phyloP scores from a whole-genome alignment of 1,140 invertebrate species.

The Leptoteleia sp. region DNA sequence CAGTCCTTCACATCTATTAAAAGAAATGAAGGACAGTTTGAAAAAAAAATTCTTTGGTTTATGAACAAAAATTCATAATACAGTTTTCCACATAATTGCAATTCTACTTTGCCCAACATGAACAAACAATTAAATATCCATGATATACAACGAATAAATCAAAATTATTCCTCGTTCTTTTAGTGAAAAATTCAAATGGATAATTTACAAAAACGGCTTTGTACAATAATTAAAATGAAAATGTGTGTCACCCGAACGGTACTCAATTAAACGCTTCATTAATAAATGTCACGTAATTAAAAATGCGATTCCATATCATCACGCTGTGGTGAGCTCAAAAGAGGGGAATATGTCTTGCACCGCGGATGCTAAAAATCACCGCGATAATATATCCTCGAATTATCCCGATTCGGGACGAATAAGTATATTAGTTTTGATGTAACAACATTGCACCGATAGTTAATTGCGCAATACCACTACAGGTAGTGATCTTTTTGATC shows the following conservation, averaged over 20 bases:
- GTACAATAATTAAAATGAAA: neutral
- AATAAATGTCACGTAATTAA: neutral
- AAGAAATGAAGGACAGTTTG: too few species aligned
- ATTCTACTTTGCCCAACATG: neutral
- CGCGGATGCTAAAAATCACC: neutral
- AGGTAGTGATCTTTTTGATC: neutral
- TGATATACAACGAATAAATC: neutral
- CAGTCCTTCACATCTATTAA: too few species aligned
- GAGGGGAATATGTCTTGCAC: neutral
- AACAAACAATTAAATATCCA: neutral
- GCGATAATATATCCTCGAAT: neutral
- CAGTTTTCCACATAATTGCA: too few species aligned
- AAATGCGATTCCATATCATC: neutral
- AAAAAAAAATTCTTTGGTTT: too few species aligned
- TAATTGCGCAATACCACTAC: neutral
- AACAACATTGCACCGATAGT: neutral
- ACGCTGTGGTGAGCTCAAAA: neutral
- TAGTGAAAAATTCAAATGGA: neutral
- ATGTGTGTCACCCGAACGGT: neutral
- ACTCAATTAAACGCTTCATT: neutral
- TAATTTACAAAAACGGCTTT: neutral
- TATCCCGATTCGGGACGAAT: neutral
- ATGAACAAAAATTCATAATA: too few species aligned
- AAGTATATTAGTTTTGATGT: too few species aligned
- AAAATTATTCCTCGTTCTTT: neutral